Conservation (phyloP, 2,113 vertebrate species). For the Rhynchopsitta pachyrhyncha region DNA sequence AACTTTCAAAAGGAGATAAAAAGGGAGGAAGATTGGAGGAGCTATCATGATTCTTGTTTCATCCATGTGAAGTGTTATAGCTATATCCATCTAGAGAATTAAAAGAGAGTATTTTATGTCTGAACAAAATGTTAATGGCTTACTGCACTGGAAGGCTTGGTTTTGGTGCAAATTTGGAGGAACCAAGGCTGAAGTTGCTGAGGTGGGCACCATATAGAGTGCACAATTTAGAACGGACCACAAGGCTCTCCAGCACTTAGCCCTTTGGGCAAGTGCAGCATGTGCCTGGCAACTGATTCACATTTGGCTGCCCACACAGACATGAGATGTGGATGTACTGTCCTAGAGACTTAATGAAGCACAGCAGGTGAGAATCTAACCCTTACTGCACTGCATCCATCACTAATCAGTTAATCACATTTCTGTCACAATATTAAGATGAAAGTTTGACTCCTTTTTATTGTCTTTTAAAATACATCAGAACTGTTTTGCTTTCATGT, state of each 20-base stretch:
- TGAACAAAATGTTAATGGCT: neutral
- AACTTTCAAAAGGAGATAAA: neutral
- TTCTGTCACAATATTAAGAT: neutral
- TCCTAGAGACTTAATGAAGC: neutral
- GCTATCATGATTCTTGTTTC: neutral
- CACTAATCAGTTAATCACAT: neutral
- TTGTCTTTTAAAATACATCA: conserved; percentile 20
- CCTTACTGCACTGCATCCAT: neutral
- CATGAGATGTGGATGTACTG: neutral
- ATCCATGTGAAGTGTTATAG: neutral
- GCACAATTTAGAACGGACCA: neutral
- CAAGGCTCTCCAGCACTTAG: neutral
- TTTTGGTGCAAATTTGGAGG: neutral
- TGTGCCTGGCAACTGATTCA: neutral
- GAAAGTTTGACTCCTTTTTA: neutral
- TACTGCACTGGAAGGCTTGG: neutral
- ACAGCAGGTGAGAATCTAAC: neutral
- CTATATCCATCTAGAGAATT: neutral
- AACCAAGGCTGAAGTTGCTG: neutral
- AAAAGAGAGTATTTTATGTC: neutral
- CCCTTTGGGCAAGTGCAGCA: neutral
- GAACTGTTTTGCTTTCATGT: neutral
- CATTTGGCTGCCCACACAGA: neutral
- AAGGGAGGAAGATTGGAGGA: neutral
- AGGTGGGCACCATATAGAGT: neutral